A percentile compares a stretch with the other conserved stretches of the same genome.
Conservation (phyloP, 2,113 vertebrate genomes). For the Tretioscincus oriximinensis region DNA sequence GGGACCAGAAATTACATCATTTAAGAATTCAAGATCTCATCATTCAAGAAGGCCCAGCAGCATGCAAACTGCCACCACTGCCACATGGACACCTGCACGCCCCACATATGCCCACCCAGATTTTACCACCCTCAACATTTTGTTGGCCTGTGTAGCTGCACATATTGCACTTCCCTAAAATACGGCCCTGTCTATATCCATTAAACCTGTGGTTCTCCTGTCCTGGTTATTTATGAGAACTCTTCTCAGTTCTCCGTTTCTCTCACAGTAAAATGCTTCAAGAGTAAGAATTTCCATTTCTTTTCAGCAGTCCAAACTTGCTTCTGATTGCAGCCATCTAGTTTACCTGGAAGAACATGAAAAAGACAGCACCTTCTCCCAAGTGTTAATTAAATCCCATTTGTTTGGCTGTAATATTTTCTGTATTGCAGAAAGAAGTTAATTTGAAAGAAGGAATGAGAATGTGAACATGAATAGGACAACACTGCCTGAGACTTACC, state of each 20-base stretch:
- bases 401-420: conserved; percentile 16
- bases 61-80: no score
- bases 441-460: not conserved
- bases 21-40: no score
- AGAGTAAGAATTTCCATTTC: conserved; percentile 6
- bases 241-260: not conserved
- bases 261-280: not conserved
- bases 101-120: no score
- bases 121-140: no score
- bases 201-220: no score
- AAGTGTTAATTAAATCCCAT: not conserved
- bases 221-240: not conserved
- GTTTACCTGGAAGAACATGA: not conserved
- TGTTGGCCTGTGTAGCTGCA: no score
- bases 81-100: no score
- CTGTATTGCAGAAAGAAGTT: conserved; percentile 30
- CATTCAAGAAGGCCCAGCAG: no score
- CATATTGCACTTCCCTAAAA: no score
- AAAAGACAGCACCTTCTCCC: not conserved
- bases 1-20: no score
- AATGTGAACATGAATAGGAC: not conserved
- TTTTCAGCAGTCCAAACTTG: not conserved
- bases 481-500: conserved; percentile 42
- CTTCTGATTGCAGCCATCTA: rapidly evolving
- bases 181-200: no score